These are phyloP conservation scores for Macropus fuliginosus DNA, from an alignment of 2,797 vertebrate genomes.

Conservation along the genomic window DNA sequence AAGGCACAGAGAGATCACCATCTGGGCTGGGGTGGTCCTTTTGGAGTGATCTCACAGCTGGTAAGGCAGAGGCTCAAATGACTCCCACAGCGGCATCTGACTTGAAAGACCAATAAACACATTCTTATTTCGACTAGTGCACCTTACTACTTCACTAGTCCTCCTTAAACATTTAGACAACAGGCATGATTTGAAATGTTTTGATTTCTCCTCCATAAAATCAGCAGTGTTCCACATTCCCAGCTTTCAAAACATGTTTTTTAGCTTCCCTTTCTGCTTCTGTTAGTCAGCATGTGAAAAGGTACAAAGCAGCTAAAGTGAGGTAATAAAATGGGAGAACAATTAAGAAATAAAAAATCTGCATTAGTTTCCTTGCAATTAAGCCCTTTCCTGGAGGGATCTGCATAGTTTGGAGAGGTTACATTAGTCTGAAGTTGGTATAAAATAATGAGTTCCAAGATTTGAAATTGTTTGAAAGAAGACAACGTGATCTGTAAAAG, in stretches of 20 bases:
- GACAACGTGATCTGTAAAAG: slow-evolving; percentile 34
- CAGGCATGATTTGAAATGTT: slow-evolving; percentile 63
- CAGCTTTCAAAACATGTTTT: slow-evolving; percentile 47
- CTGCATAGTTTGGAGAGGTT: slow-evolving; percentile 61
- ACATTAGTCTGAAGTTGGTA: slow-evolving; percentile 62
- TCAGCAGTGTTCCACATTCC: slow-evolving; percentile 58
- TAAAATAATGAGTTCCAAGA: slow-evolving; percentile 10
- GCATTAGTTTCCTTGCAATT: slow-evolving; percentile 52
- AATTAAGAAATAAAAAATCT: slow-evolving; percentile 50
- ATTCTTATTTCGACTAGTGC: slow-evolving; percentile 42
- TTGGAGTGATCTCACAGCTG: neutral
- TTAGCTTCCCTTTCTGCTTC: slow-evolving; percentile 51
- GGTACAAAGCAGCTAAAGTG: slow-evolving; percentile 31
- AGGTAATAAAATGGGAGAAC: slow-evolving; percentile 59
- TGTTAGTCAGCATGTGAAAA: slow-evolving; percentile 63
- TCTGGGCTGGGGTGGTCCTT: neutral
- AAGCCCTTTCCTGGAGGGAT: slow-evolving; percentile 47
- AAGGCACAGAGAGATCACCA: neutral
- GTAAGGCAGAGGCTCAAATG: neutral
- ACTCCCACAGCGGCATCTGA: neutral
- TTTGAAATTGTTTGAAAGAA: slow-evolving; percentile 51
- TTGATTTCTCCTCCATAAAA: slow-evolving; percentile 60
- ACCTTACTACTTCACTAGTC: neutral
- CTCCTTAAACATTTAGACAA: slow-evolving; percentile 44
- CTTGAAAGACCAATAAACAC: neutral